A percentile compares a stretch with the other conserved stretches of the same genome.
phyloP scores from a whole-genome alignment of 2,888 invertebrate species.

The Noctua janthe region DNA sequence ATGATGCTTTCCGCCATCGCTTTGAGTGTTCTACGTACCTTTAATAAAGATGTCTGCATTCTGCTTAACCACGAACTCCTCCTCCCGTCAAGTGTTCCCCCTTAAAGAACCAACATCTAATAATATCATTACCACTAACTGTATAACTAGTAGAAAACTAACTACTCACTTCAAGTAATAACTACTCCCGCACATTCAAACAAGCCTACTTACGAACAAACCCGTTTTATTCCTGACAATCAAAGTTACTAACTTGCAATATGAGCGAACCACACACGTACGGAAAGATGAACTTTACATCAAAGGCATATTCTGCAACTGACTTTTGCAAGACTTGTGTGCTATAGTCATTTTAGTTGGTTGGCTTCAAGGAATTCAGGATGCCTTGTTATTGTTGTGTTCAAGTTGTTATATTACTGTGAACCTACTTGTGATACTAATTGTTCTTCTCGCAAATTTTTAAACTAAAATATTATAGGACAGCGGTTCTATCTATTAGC shows the following conservation, averaged over 20 bases:
- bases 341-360: constrained; percentile 17
- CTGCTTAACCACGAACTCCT: background rate
- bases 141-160: background rate
- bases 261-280: constrained; percentile 17
- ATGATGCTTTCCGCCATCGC: no score
- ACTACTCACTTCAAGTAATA: background rate
- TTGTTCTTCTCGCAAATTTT: no score
- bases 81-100: background rate
- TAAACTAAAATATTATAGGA: no score
- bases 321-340: constrained; percentile 21
- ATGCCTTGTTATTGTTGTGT: constrained; percentile 9
- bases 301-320: constrained; percentile 54
- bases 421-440: no score
- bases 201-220: constrained; percentile 8
- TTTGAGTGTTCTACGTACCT: no score
- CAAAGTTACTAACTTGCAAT: constrained; percentile 48
- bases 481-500: no score
- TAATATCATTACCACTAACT: background rate
- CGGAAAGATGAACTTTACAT: constrained; percentile 41
- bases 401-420: background rate
- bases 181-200: constrained; percentile 2
- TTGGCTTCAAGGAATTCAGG: constrained; percentile 4
- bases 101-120: background rate
- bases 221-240: constrained; percentile 44
- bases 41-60: background rate